Base-by-base conservation (phyloP, 2,888 invertebrate genomes). In the Loripinus fragilis region DNA sequence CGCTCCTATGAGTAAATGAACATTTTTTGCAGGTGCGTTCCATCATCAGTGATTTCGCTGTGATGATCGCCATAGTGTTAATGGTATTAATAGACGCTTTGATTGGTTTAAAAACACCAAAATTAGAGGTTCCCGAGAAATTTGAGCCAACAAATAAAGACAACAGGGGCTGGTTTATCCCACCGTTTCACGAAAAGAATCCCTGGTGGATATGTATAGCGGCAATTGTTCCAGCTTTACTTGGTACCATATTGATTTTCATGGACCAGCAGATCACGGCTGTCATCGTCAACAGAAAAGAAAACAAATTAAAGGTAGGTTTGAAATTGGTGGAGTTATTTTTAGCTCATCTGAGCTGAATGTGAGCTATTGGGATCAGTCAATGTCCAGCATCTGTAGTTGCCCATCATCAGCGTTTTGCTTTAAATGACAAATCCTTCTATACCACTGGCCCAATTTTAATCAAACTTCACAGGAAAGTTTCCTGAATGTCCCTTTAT, bases 261-360 rank as follows among this genome's bases (percentile, higher is more conserved):
- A 99, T 99, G 99, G 99, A 99, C 95, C 99, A 99, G 93, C 99
- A 99, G 94, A 99, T 99, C 87, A 99, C 99, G 2, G 98, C 98
- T 67, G 99, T 99, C 41, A 99, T 99, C 92, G 97, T 99, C 41
- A 99, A 99, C 94, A 95, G 99, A 60, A 99, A 98, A 94, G 99
- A 99, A 94, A 98, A 99, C 93, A 99, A 99, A 94, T 94, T 99
- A 84, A 98, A 98, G 94, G 96, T 95, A 92, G 83, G 85, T n/a
- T n/a, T n/a, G n/a, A n/a, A n/a, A n/a, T n/a, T n/a, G n/a, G n/a
- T n/a, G n/a, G n/a, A n/a, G n/a, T n/a, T n/a, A n/a, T n/a, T n/a
- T n/a, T n/a, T n/a, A n/a, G n/a, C n/a, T n/a, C n/a, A n/a, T n/a
- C n/a, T n/a, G n/a, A n/a, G n/a, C n/a, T n/a, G n/a, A n/a, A n/a